phyloP scores from a whole-genome alignment of 2,113 vertebrate genomes.

The Corythaixoides concolor region DNA sequence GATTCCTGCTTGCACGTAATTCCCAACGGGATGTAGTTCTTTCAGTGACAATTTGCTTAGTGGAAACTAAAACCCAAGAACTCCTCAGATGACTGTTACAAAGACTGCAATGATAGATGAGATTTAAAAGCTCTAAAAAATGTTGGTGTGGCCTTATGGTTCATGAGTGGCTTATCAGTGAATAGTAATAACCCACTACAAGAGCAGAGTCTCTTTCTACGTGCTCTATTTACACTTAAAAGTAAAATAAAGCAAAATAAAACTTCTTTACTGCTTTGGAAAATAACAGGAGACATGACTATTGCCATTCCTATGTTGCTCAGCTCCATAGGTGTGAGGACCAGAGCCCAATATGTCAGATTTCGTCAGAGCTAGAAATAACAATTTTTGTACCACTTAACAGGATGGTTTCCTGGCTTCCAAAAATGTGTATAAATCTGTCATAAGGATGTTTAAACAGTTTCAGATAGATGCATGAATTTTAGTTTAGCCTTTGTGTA shows the following conservation, averaged over 20 bases:
- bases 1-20: background rate
- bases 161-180: background rate
- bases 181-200: background rate
- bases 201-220: background rate
- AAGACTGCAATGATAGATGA: background rate
- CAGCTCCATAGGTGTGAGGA: background rate
- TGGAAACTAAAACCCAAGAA: background rate
- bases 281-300: background rate
- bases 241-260: background rate
- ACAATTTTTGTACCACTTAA: background rate
- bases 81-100: background rate
- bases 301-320: background rate
- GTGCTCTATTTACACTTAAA: background rate
- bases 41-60: background rate
- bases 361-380: background rate
- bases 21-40: background rate
- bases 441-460: background rate
- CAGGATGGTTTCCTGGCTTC: background rate
- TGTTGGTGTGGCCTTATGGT: fast-evolving
- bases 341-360: background rate
- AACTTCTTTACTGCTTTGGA: background rate
- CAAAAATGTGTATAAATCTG: background rate
- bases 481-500: background rate
- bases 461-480: background rate
- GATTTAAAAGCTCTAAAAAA: background rate